phyloP scores from a whole-genome alignment of 2,113 vertebrate species.

The Pelusios castaneus region DNA sequence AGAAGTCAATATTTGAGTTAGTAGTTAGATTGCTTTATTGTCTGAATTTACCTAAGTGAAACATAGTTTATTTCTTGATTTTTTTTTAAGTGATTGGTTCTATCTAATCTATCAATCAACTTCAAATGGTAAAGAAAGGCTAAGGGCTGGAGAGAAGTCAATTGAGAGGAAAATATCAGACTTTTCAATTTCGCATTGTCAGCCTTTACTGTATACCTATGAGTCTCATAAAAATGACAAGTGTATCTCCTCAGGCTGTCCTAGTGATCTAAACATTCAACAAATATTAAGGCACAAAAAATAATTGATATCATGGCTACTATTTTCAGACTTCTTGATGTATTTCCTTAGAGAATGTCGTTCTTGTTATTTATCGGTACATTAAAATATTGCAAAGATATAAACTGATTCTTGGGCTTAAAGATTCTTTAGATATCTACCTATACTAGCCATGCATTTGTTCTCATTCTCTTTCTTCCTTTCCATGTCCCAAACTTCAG shows the following conservation, averaged over 20 bases:
- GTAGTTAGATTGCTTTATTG: background rate
- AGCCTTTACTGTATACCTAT: background rate
- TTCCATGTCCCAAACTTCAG: background rate
- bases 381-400: background rate
- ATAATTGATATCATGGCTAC: background rate
- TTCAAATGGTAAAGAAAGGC: constrained; percentile 1
- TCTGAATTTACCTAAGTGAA: background rate
- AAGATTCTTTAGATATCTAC: background rate
- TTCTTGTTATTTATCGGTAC: background rate
- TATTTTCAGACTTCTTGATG: background rate
- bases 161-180: background rate
- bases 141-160: background rate
- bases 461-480: background rate
- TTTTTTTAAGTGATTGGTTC: background rate
- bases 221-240: background rate
- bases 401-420: background rate
- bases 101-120: background rate
- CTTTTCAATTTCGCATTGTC: background rate
- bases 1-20: background rate
- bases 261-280: background rate
- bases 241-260: background rate
- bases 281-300: constrained; percentile 1
- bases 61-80: background rate
- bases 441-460: background rate
- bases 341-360: background rate